Evolutionary conservation across 2,797 vertebrate species (phyloP), one percentile per base, ranked within the genome.

Genomic region (Gastrophryne carolinensis): DNA sequence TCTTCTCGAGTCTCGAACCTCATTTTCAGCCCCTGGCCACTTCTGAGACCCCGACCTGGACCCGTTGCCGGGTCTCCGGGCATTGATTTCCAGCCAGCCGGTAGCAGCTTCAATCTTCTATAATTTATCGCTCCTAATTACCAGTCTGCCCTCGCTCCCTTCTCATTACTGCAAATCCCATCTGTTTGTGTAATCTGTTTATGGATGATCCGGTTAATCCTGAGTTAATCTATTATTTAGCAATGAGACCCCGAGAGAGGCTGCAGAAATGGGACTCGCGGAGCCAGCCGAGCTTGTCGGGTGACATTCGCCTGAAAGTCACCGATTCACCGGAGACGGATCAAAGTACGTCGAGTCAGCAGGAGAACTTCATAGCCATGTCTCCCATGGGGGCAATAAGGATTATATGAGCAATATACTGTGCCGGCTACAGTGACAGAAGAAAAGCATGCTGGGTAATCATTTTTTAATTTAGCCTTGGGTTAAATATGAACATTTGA

Each of bases 221-320:
- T 9, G 19, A 21, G 63, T 52, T 49, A 66, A 52, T 66, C 32
- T 52, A 52, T 66, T 66, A 66, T 50, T 34, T 52, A 66, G n/a
- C 26, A 24, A 34, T 23, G 13, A 21, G 63, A 30, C 34, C 63
- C 44, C 44, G 5, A 17, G 63, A 66, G 63, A 66, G 32, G 24
- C 24, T 29, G 32, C 27, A 52, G 2, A 66, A 47, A 50, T 64
- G 61, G 10, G 41, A 64, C 29, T 41, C 30, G 15, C 39, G 47
- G 61, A 26, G 19, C 29, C 11, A 39, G 37, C 39, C 23, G 15
- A 4, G 37, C 8, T 65, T 44, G 30, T 65, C 41, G 6, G 7
- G 62, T 65, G 41, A 50, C 62, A 65, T 39, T 21, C 60, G 35
- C 3, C n/a, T 62, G 44, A 44, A 66, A 66, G 63, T 52, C 63